These are phyloP conservation scores for Ariolimax columbianus DNA, from an alignment of 2,888 invertebrate species.

Conservation along the genomic window DNA sequence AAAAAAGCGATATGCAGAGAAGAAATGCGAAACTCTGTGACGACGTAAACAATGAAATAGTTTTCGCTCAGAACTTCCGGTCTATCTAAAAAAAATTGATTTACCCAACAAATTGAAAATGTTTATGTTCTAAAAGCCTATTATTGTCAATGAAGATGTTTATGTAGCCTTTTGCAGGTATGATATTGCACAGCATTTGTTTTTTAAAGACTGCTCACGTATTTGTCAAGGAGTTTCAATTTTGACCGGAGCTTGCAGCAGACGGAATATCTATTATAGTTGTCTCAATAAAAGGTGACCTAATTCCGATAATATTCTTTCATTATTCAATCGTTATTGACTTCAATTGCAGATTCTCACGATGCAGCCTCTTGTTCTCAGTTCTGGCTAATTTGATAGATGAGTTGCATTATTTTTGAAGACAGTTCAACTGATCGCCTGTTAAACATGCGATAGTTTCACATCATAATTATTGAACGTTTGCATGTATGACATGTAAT, in stretches of 20 bases:
- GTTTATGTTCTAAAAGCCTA: background rate
- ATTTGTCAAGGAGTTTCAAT: background rate
- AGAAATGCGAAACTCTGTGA: background rate
- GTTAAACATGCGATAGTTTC: no score
- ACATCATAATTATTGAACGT: no score
- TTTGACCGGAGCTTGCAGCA: background rate
- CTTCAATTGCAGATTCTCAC: no score
- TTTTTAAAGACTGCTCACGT: background rate
- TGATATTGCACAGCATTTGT: background rate
- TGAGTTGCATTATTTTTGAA: no score
- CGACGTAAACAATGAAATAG: background rate
- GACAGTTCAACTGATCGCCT: no score
- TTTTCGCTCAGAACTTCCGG: background rate
- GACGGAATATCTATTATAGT: background rate
- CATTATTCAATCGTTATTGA: background rate
- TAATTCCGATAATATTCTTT: constrained; percentile 2
- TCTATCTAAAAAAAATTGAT: background rate
- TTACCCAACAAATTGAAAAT: background rate
- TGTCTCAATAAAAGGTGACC: background rate
- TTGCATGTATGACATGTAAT: no score
- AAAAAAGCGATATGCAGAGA: no score
- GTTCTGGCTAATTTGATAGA: no score
- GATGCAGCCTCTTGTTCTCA: no score
- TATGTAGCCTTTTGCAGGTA: background rate
- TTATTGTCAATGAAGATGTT: background rate